Percentiles rank a stretch among this genome's conserved stretches.
Evolutionary conservation across 2,888 invertebrate genomes (phyloP).

Genomic region (Xestia ashworthii): DNA sequence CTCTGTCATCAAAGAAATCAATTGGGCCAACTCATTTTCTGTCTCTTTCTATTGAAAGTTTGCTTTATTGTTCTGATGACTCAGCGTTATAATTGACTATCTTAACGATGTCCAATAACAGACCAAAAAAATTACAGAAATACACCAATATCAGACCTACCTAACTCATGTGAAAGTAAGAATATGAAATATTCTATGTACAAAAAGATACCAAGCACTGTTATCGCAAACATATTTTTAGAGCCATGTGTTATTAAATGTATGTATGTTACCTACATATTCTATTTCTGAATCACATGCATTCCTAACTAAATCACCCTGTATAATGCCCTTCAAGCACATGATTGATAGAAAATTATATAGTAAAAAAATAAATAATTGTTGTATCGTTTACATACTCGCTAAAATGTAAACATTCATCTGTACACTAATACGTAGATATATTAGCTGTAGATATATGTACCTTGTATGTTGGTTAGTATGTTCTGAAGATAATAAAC

Average conservation of each 20-base stretch:
- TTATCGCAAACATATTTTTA: constrained; percentile 12
- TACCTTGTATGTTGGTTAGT: constrained; percentile 82
- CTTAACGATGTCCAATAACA: background rate
- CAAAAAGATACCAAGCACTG: constrained; percentile 3
- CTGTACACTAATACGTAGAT: constrained; percentile 69
- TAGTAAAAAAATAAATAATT: constrained; percentile 30
- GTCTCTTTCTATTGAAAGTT: constrained; percentile 5
- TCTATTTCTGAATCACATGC: background rate
- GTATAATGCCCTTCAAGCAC: constrained; percentile 60
- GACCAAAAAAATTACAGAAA: background rate
- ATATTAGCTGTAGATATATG: constrained; percentile 81
- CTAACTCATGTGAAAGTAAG: background rate
- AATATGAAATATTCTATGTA: background rate
- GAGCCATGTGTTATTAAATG: background rate
- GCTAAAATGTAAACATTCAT: constrained; percentile 67
- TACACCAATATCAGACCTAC: background rate
- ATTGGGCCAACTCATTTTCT: background rate
- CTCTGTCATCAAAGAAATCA: background rate
- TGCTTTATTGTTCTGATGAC: background rate
- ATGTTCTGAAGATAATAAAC: constrained; percentile 82
- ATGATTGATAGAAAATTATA: constrained; percentile 51
- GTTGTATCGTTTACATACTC: constrained; percentile 67
- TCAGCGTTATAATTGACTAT: background rate
- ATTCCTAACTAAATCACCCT: background rate
- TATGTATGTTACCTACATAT: background rate